A percentile compares a stretch with the other conserved stretches of the same genome.
Conservation (phyloP, 1,140 invertebrate genomes). For the Bombus breviceps region DNA sequence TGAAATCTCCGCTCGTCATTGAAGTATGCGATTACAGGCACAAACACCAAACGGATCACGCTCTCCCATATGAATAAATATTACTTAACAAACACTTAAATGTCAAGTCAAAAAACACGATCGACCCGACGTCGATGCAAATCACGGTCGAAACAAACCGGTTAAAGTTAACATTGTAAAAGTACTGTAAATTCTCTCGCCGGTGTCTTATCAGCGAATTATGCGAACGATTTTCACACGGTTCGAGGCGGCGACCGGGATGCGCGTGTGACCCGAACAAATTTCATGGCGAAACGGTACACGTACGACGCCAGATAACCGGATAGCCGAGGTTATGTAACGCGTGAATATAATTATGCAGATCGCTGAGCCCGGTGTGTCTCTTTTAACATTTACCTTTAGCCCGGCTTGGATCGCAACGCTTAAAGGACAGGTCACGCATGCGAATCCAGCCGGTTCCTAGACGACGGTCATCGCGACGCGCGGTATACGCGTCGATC, state of each 20-base stretch:
- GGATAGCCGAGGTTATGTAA: conserved; percentile 74
- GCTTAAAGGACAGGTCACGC: conserved; percentile 60
- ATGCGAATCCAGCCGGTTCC: conserved; percentile 10
- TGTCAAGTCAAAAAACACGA: neutral
- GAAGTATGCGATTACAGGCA: neutral
- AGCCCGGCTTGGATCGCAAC: conserved; percentile 60
- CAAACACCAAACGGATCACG: neutral
- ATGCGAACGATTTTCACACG: conserved; percentile 47
- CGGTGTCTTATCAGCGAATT: conserved; percentile 34
- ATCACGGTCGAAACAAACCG: neutral
- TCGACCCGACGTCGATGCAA: neutral
- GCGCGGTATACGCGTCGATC: neutral
- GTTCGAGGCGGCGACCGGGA: conserved; percentile 19
- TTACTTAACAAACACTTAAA: conserved; percentile 16
- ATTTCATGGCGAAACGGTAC: conserved; percentile 59
- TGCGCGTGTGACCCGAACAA: conserved; percentile 43
- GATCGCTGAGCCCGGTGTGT: conserved; percentile 58
- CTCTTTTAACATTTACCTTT: conserved; percentile 76
- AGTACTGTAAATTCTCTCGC: neutral
- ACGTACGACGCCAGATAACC: conserved; percentile 66
- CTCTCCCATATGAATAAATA: conserved; percentile 15
- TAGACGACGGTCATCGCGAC: too few species aligned
- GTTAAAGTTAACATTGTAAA: neutral
- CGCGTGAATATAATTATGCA: conserved; percentile 76
- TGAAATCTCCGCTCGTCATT: neutral